Base-by-base conservation (phyloP, 2,113 vertebrate genomes). In the Equus quagga region DNA sequence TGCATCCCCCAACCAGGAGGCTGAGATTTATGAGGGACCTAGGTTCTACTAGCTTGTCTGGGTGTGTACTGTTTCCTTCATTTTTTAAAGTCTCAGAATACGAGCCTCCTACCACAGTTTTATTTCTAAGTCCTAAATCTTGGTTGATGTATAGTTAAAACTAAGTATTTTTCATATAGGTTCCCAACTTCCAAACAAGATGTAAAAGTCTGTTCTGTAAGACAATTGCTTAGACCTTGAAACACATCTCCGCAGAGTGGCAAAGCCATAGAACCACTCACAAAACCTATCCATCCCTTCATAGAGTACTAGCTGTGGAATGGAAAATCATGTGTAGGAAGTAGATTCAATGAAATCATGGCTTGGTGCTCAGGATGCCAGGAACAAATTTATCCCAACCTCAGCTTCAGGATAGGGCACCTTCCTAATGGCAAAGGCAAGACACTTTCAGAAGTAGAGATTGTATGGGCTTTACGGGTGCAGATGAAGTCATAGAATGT, bases 61-160 rank as follows among this genome's bases (percentile, higher is more conserved):
- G 0, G 0, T 82, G 0, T 69, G 70, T 73, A 14, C 0, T 36
- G 3, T 44, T 92, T 81, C 49, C 46, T 89, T 65, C 7, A 0
- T 26, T 86, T 89, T 96, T 92, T 44, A 87, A 72, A 91, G 83
- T 84, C 31, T 97, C 54, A 80, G 65, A 60, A 24, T 41, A 72
- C 49, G 41, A 83, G 13, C 44, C 31, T 41, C 0, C 60, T 73
- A 44, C 21, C 33, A 69, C 8, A 36, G 51, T 69, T 96, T 81
- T 78, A 78, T 91, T 96, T 87, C 28, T 88, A 0, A 0, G 21
- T 89, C 79, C 69, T n/a, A 62, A 95, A n/a, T 23, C 15, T 89
- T 26, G 46, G 6, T 69, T 13, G 0, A 28, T 65, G 18, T 36
- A 46, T 15, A 72, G 6, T 90, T 19, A 2, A 89, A 62, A 65